phyloP scores from a whole-genome alignment of 2,797 vertebrate genomes.

The Manis javanica region DNA sequence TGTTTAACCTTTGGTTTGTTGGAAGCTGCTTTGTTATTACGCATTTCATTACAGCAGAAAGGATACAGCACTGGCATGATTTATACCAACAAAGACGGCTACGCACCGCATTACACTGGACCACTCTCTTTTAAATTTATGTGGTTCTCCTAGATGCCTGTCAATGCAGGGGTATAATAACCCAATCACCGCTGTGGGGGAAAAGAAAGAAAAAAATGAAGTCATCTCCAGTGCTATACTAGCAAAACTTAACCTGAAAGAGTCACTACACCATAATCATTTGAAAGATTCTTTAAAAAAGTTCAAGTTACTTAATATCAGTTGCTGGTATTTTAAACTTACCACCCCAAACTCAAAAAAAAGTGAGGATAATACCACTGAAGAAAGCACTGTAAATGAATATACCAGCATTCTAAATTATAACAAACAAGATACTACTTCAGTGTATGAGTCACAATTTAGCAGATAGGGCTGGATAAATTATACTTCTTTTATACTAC shows the following conservation, averaged over 20 bases:
- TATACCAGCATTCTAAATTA: not conserved
- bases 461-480: slow-evolving; percentile 7
- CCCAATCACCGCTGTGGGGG: slow-evolving; percentile 92
- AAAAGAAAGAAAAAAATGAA: slow-evolving; percentile 77
- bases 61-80: slow-evolving; percentile 99
- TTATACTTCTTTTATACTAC: slow-evolving; percentile 1
- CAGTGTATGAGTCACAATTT: slow-evolving; percentile 30
- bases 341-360: slow-evolving; percentile 24
- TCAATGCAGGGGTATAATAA: slow-evolving; percentile 98
- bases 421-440: not conserved
- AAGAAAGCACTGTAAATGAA: not conserved
- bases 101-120: slow-evolving; percentile 99
- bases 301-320: slow-evolving; percentile 15
- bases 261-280: not conserved
- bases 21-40: slow-evolving; percentile 58
- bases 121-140: slow-evolving; percentile 98
- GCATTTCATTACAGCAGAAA: slow-evolving; percentile 80
- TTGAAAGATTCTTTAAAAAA: slow-evolving; percentile 25
- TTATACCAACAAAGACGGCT: slow-evolving; percentile 98
- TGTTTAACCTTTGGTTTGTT: slow-evolving; percentile 56
- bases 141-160: slow-evolving; percentile 94
- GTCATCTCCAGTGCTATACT: slow-evolving; percentile 54
- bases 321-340: slow-evolving; percentile 60
- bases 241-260: slow-evolving; percentile 57
- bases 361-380: not conserved